These are phyloP conservation scores for Tetanocera ferruginea DNA, from an alignment of 2,888 invertebrate species.

Conservation along the genomic window DNA sequence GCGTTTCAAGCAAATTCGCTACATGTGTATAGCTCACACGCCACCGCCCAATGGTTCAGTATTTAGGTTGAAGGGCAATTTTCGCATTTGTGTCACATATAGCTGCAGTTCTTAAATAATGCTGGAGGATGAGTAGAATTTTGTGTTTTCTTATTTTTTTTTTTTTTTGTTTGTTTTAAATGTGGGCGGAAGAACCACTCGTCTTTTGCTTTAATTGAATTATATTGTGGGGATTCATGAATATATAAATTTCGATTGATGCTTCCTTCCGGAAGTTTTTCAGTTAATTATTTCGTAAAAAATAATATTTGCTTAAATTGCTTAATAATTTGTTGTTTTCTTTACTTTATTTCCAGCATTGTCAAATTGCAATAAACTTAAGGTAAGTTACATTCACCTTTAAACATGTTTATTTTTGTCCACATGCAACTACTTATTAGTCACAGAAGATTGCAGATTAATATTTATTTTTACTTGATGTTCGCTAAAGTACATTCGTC, in stretches of 20 bases:
- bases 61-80: not conserved
- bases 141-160: too few relatives aligned
- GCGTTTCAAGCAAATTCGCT: constrained; percentile 9
- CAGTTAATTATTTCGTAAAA: not conserved
- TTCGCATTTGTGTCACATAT: not conserved
- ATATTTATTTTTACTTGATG: not conserved
- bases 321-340: not conserved
- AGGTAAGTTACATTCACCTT: not conserved
- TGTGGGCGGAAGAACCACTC: not conserved
- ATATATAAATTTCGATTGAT: not conserved
- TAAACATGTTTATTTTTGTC: not conserved
- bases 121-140: too few relatives aligned
- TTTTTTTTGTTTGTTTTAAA: not conserved
- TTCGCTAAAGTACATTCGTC: not conserved
- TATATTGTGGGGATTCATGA: not conserved
- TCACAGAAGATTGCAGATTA: not conserved
- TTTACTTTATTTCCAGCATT: constrained; percentile 1
- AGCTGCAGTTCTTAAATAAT: not conserved
- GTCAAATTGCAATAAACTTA: not conserved
- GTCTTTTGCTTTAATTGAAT: not conserved
- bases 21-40: not conserved
- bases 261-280: constrained; percentile 11
- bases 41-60: not conserved
- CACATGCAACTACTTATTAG: not conserved
- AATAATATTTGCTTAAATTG: not conserved